Percentiles rank a stretch among this genome's conserved stretches.
These are phyloP conservation scores for Lateolabrax maculatus DNA, from an alignment of 2,797 vertebrate species.

Conservation along the genomic window DNA sequence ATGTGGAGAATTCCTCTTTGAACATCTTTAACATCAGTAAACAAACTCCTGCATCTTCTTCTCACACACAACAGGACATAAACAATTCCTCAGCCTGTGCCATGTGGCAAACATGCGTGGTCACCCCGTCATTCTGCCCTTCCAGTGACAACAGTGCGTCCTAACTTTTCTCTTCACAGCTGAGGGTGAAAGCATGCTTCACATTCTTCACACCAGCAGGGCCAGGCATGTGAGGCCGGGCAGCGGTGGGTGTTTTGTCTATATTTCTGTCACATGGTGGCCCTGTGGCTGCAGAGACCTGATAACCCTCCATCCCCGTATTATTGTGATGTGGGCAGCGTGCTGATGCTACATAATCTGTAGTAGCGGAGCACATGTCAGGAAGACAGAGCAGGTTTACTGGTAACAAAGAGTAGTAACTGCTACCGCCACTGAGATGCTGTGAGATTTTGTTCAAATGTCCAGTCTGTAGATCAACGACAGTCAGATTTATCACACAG, in stretches of 20 bases:
- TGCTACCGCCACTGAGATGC: too few relatives aligned
- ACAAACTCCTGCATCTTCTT: background rate
- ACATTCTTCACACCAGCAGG: slow-evolving; percentile 82
- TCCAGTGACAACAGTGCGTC: slow-evolving; percentile 64
- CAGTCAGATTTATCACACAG: background rate
- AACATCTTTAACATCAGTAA: background rate
- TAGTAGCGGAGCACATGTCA: background rate
- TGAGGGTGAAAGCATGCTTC: slow-evolving; percentile 81
- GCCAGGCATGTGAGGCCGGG: slow-evolving; percentile 57
- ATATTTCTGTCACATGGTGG: slow-evolving; percentile 45
- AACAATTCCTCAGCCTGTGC: slow-evolving; percentile 42
- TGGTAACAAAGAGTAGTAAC: background rate
- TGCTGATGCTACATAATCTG: background rate
- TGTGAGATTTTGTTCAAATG: background rate
- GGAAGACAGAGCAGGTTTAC: background rate
- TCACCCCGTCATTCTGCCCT: slow-evolving; percentile 32
- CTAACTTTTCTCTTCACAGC: slow-evolving; percentile 77
- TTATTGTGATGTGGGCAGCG: background rate
- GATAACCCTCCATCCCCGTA: background rate
- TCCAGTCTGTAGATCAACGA: too few relatives aligned
- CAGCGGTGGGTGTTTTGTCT: slow-evolving; percentile 62
- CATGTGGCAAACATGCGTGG: slow-evolving; percentile 64
- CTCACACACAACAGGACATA: slow-evolving; percentile 34
- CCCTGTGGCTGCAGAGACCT: slow-evolving; percentile 31
- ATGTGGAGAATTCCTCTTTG: background rate